Base-by-base conservation (phyloP, 1,140 invertebrate genomes). In the Brachionus angularis region DNA sequence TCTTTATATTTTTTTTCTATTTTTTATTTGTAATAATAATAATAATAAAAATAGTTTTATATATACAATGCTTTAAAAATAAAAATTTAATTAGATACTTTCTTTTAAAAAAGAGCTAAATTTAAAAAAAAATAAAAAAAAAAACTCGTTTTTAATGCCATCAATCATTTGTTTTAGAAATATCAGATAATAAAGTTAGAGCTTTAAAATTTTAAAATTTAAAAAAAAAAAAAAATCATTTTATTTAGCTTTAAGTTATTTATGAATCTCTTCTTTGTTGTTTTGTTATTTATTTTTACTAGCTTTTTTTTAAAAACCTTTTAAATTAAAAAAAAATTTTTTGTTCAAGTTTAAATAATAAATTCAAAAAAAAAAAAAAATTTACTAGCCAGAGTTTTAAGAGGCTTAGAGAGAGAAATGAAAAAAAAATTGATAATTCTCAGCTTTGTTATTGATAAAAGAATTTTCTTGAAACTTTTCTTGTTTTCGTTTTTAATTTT, bases 131-230 rank as follows among this genome's bases (percentile, higher is more conserved):
- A n/a, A n/a, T n/a, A n/a, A n/a, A n/a, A n/a, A n/a, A n/a, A n/a
- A n/a, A n/a, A n/a, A n/a, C n/a, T n/a, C n/a, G 53, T 58, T 58
- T 58, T 58, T 58, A 58, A 58, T 58, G 53, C 53, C 53, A 58
- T 58, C 53, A 58, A 58, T 58, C 53, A 58, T 58, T 58, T 14
- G 33, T 39, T 55, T n/a, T n/a, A n/a, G n/a, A n/a, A n/a, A n/a
- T n/a, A n/a, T n/a, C 27, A 55, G 52, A 55, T 55, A 55, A 33
- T n/a, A n/a, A n/a, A n/a, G n/a, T n/a, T n/a, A n/a, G n/a, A n/a
- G n/a, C n/a, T n/a, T n/a, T n/a, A n/a, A n/a, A n/a, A n/a, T n/a
- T n/a, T n/a, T n/a, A n/a, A 34, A 55, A 34, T n/a, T 55, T 16
- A 55, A 5, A n/a, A 39, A 39, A 42, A 58, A 23, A 42, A 39